phyloP scores from a whole-genome alignment of 2,113 vertebrate species.

The Chinchilla lanigera region DNA sequence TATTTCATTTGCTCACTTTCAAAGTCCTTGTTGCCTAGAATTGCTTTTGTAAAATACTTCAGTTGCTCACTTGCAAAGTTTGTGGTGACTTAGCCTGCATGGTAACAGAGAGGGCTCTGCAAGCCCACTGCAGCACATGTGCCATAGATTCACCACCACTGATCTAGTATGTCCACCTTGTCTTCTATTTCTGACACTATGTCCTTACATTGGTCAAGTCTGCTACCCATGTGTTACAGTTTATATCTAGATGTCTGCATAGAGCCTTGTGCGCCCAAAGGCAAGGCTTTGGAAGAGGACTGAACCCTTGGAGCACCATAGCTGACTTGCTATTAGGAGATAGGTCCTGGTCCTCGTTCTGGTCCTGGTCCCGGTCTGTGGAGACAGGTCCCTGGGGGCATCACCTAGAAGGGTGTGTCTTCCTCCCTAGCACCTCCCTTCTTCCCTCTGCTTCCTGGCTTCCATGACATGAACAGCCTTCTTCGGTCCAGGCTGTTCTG shows the following conservation, averaged over 20 bases:
- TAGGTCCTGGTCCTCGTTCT: not conserved
- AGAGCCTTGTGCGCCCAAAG: not conserved
- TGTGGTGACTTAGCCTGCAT: not conserved
- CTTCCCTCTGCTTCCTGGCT: not conserved
- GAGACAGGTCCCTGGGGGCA: not conserved
- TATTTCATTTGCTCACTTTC: not conserved
- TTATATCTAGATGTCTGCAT: not conserved
- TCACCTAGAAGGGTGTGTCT: not conserved
- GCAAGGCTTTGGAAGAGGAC: not conserved
- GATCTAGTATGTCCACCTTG: not conserved
- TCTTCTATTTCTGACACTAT: not conserved
- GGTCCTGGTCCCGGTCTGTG: no score
- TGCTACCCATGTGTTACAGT: not conserved
- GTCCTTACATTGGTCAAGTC: not conserved
- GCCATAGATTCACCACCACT: not conserved
- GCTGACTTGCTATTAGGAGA: not conserved
- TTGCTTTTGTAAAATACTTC: not conserved
- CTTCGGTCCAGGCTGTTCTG: not conserved
- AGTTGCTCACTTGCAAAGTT: not conserved
- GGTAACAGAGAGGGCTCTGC: not conserved
- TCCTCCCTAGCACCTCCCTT: not conserved
- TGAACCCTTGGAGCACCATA: not conserved
- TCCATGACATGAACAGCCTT: not conserved
- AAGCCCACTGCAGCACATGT: not conserved
- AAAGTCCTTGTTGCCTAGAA: not conserved